Evolutionary conservation across 2,797 vertebrate species (phyloP).

Genomic region (Meriones psammophilus): DNA sequence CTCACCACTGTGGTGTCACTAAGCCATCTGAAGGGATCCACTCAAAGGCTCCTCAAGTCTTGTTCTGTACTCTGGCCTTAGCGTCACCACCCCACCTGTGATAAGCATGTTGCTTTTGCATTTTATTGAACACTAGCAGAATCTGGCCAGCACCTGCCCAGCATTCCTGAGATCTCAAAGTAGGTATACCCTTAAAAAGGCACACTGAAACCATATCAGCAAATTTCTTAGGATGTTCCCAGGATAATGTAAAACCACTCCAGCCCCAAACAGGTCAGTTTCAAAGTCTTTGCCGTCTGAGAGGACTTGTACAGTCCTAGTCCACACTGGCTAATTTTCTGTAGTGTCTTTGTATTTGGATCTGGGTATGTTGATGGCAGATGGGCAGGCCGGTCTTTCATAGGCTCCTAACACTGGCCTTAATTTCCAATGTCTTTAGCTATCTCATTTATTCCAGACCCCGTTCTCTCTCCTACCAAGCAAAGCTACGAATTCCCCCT

Average conservation of each 20-base stretch:
- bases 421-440: not conserved
- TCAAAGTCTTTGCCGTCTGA: not conserved
- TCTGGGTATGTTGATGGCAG: not conserved
- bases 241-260: not conserved
- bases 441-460: conserved; percentile 41
- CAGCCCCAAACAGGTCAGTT: not conserved
- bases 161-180: not conserved
- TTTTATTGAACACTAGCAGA: not conserved
- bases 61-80: not conserved
- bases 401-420: conserved; percentile 21
- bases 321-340: not conserved
- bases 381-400: not conserved
- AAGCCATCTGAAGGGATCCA: not conserved
- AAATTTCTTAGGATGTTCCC: not conserved
- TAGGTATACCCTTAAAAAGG: not conserved
- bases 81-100: not conserved
- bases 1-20: accelerated
- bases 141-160: not conserved
- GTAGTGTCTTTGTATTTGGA: conserved; percentile 14
- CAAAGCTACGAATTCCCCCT: conserved; percentile 18
- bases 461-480: conserved; percentile 10
- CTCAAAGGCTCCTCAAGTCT: no score
- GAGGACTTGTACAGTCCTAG: not conserved
- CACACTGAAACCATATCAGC: not conserved
- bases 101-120: not conserved